Evolutionary conservation across 2,797 vertebrate genomes (phyloP), one percentile per base, ranked within the genome.

Genomic region (Leuciscus waleckii): DNA sequence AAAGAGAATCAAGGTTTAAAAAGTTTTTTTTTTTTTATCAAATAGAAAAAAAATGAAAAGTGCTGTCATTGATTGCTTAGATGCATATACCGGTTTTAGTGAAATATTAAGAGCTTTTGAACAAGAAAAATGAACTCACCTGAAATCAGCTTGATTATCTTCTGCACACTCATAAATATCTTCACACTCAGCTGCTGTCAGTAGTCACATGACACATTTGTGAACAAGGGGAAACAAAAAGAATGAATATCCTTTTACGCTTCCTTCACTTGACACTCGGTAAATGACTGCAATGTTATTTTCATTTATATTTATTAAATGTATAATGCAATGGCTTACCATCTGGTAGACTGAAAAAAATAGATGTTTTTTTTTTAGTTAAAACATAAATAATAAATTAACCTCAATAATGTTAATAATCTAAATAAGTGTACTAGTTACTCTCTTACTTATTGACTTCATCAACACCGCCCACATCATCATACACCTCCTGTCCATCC

Each of bases 91-190:
- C 2, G 1, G 4, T 10, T 32, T 74, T 32, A 49, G 26, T 49
- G 16, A 5, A 32, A 16, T 7, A 35, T 56, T 54, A 76, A 16
- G 21, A 9, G 16, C 2, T 78, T 78, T 29, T 78, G 1, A 43
- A 61, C 37, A 78, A 17, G 8, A 78, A 37, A 69, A 65, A 39
- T 69, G 0, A 35, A 39, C 43, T 82, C 26, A 82, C 69, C 81
- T 63, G 39, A 63, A 74, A 74, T 82, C 69, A 17, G 16, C 37
- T 58, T 29, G 49, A 19, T 6, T 7, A 29, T 71, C 69, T 8
- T 82, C 81, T 32, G 54, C 19, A 74, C 39, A 74, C 3, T 74
- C 81, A 65, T 82, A 82, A n/a, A 82, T 73, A 65, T 2, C 29
- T n/a, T 49, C 41, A 39, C n/a, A 26, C 26, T 56, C 79, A 54